Evolutionary conservation across 2,888 invertebrate species (phyloP).

Genomic region (Scrobipalpa atriplicella): DNA sequence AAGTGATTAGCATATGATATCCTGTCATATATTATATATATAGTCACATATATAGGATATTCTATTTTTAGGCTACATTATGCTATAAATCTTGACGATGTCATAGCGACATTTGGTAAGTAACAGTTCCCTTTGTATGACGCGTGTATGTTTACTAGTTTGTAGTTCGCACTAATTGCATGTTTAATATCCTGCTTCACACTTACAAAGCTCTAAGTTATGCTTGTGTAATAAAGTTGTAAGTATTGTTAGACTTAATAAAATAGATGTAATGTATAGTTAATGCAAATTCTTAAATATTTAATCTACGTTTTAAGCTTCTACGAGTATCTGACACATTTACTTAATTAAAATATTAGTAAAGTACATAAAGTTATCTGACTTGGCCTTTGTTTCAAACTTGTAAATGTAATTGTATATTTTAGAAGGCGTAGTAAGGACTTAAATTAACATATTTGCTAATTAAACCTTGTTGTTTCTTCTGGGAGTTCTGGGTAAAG

Average conservation of each 20-base stretch:
- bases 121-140: neutral
- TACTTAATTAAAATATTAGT: neutral
- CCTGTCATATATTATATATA: no score
- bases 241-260: neutral
- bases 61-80: neutral
- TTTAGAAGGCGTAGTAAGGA: conserved; percentile 11
- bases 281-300: neutral
- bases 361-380: conserved; percentile 31
- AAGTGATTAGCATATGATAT: no score
- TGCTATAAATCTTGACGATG: neutral
- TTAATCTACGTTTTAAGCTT: neutral
- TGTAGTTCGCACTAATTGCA: conserved; percentile 23
- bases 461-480: conserved; percentile 12
- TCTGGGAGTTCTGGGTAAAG: neutral
- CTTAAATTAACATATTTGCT: conserved; percentile 21
- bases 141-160: conserved; percentile 1
- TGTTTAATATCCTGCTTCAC: conserved; percentile 29
- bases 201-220: neutral
- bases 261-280: no score
- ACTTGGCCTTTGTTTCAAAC: conserved; percentile 45
- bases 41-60: no score
- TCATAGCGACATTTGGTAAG: neutral
- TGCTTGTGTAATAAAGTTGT: no score
- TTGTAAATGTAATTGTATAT: conserved; percentile 18
- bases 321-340: neutral